These are phyloP conservation scores for Rostratula benghalensis DNA, from an alignment of 2,113 vertebrate species.

Conservation along the genomic window DNA sequence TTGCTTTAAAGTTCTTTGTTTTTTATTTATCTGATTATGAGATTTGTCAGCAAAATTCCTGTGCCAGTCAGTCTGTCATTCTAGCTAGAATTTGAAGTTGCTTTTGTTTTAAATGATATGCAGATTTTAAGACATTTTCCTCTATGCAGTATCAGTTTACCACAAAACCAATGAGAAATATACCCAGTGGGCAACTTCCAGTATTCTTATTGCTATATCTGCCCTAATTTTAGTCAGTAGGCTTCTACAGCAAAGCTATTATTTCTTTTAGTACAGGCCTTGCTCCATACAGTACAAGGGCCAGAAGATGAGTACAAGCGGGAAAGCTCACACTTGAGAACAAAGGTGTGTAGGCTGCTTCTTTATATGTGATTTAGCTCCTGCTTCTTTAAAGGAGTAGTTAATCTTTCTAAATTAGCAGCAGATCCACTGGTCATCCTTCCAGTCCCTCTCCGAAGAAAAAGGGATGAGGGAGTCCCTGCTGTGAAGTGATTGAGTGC, in stretches of 20 bases:
- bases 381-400: background rate
- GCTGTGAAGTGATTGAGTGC: background rate
- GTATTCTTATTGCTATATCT: background rate
- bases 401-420: slow-evolving; percentile 33
- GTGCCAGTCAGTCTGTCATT: background rate
- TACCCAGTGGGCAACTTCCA: background rate
- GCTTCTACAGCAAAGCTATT: background rate
- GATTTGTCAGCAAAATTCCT: background rate
- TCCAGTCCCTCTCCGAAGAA: background rate
- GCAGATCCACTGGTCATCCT: background rate
- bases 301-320: background rate
- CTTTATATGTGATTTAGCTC: background rate
- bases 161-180: background rate
- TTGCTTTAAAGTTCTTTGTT: background rate
- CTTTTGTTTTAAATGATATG: background rate
- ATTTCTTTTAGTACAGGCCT: background rate
- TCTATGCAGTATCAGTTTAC: background rate
- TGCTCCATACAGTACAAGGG: background rate
- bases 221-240: background rate
- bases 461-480: background rate
- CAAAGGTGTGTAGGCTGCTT: background rate
- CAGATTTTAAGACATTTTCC: background rate
- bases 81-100: background rate
- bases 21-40: background rate
- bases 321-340: background rate